Conservation (phyloP, 2,113 vertebrate genomes). For the Xiphophorus hellerii region DNA sequence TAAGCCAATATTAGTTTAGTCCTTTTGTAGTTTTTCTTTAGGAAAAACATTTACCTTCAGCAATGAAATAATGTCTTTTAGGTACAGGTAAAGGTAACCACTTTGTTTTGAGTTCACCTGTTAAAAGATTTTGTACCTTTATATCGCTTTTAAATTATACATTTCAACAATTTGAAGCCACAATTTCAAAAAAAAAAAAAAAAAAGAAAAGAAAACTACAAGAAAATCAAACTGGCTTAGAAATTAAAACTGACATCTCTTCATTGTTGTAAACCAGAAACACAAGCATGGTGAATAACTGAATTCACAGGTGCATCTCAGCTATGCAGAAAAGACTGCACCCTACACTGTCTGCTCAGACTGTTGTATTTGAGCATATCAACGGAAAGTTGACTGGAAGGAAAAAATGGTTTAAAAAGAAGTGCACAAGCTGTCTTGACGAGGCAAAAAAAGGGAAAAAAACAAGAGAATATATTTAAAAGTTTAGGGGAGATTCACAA, state of each 20-base stretch:
- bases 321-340: too few relatives aligned
- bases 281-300: neutral
- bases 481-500: neutral
- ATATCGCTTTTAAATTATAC: neutral
- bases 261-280: neutral
- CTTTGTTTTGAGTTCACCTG: neutral
- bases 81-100: conserved; percentile 9
- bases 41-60: too few relatives aligned
- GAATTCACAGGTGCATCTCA: too few relatives aligned
- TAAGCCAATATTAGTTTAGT: neutral
- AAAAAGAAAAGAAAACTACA: too few relatives aligned
- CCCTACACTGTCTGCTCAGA: neutral
- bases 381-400: neutral
- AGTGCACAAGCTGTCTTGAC: too few relatives aligned
- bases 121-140: neutral
- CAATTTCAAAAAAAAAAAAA: neutral
- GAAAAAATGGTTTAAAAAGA: neutral
- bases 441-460: too few relatives aligned
- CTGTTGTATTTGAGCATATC: neutral
- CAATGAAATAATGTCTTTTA: neutral
- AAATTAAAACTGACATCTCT: conserved; percentile 16
- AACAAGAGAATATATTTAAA: neutral
- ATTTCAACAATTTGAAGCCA: neutral
- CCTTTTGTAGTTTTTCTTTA: neutral
- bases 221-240: neutral